Base-by-base conservation (phyloP, 2,113 vertebrate species). In the Centrocercus urophasianus region DNA sequence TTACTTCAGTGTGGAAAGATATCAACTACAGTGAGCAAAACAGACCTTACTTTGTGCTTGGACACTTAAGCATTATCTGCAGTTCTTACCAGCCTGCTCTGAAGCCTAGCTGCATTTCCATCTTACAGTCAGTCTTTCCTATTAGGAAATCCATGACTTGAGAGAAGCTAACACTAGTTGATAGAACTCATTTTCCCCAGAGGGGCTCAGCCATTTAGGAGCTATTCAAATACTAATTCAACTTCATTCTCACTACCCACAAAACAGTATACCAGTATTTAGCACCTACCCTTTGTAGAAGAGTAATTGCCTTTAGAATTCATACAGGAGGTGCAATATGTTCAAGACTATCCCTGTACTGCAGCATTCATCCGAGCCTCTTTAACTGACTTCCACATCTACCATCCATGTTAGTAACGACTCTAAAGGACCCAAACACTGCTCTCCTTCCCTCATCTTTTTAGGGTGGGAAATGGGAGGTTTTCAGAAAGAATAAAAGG, bases 191-290 rank as follows among this genome's bases (percentile, higher is more conserved):
- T 81, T 75, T 86, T n/a, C 56, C 20, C 72, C 36, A 61, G 65
- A 75, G 73, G 47, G 65, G 88, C 52, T 91, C 75, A 89, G 61
- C 19, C 50, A 67, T 72, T 93, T 86, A 56, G 79, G 61, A 48
- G 67, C 88, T 76, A 91, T 70, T 93, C 11, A 56, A 70, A 79
- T 71, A 67, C 60, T 81, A 94, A 91, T 52, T 65, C 65, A 83
- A 69, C 82, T 69, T 61, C 65, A 81, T 86, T 86, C 54, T 52
- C 59, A 54, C 73, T 54, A 65, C 77, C 83, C 83, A 91, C 65
- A 70, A 82, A 86, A 91, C 85, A 97, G 80, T 43, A 75, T 34
- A 43, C 28, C 43, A 40, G 38, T 19, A 91, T 63, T 94, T 75
- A 81, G 61, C 14, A 43, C 42, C 79, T 93, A 52, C 72, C 90